phyloP scores from a whole-genome alignment of 2,888 invertebrate genomes.

The Argyra leucocephala region DNA sequence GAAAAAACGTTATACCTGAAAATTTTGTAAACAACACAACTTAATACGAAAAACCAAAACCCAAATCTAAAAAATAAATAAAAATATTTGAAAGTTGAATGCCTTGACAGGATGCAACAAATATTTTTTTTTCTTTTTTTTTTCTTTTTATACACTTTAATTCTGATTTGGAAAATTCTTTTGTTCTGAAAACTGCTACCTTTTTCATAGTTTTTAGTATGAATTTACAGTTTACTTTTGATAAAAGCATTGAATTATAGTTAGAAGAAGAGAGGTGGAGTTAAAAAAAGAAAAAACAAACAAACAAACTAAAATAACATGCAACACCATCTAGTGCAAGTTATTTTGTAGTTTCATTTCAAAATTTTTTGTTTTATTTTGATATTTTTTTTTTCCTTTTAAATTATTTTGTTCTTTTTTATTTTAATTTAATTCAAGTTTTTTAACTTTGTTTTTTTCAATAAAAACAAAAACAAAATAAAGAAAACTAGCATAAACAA shows the following conservation, averaged over 20 bases:
- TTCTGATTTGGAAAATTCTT: slow-evolving; percentile 8
- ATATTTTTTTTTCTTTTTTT: slow-evolving; percentile 21
- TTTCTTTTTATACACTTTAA: not conserved
- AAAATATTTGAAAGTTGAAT: slow-evolving; percentile 27
- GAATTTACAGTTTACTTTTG: slow-evolving; percentile 1
- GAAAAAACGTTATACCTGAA: too few relatives aligned
- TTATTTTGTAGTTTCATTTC: not conserved
- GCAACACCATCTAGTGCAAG: not conserved
- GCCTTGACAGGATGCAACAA: slow-evolving; percentile 28
- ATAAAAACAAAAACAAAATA: not conserved
- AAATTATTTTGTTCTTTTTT: not conserved
- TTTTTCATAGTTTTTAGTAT: not conserved
- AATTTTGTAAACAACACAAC: too few relatives aligned
- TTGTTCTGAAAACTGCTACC: not conserved
- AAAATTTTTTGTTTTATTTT: not conserved
- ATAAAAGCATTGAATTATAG: too few relatives aligned
- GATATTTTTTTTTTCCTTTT: not conserved
- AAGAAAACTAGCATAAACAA: not conserved
- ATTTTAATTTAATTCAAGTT: slow-evolving; percentile 2
- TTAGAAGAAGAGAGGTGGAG: too few relatives aligned
- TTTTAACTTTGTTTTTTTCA: not conserved
- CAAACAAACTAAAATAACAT: not conserved
- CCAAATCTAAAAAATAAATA: not conserved
- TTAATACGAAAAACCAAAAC: too few relatives aligned
- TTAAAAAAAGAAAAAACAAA: not conserved